A percentile compares a stretch with the other conserved stretches of the same genome.
These are phyloP conservation scores for Antigone vipio DNA, from an alignment of 2,113 vertebrate species.

Conservation along the genomic window DNA sequence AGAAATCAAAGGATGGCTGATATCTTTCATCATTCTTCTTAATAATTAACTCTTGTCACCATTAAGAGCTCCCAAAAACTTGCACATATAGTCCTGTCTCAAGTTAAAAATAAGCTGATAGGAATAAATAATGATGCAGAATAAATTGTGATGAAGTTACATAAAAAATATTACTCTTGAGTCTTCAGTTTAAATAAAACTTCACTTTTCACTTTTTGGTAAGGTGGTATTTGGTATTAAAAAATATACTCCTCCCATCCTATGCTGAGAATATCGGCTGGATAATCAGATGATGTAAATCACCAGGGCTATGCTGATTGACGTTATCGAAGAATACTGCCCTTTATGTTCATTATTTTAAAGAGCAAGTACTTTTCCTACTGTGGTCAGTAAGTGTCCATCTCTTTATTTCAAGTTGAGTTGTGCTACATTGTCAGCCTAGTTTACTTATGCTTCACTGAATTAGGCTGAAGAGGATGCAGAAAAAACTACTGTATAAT, in stretches of 20 bases:
- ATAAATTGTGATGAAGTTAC: not conserved
- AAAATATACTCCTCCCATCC: not conserved
- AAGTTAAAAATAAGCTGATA: not conserved
- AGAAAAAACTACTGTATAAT: not conserved
- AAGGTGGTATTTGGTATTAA: not conserved
- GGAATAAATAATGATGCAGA: not conserved
- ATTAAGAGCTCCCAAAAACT: not conserved
- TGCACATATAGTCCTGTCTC: not conserved
- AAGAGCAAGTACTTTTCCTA: not conserved
- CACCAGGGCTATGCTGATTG: rapidly evolving
- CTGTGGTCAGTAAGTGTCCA: constrained; percentile 15
- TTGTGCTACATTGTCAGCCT: constrained; percentile 5
- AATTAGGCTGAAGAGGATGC: constrained; percentile 11
- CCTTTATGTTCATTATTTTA: not conserved
- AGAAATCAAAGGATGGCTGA: not conserved
- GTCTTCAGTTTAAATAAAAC: not conserved
- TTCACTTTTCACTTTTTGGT: not conserved
- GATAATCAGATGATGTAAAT: not conserved
- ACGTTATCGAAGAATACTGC: not conserved
- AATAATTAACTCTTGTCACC: not conserved
- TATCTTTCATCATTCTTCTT: not conserved
- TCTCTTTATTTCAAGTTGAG: constrained; percentile 33
- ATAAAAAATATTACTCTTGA: not conserved
- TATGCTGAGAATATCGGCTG: not conserved
- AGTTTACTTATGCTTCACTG: constrained; percentile 30